Percentiles rank a stretch among this genome's conserved stretches.
These are phyloP conservation scores for Palloptera scutellata DNA, from an alignment of 2,888 invertebrate species.

Conservation along the genomic window DNA sequence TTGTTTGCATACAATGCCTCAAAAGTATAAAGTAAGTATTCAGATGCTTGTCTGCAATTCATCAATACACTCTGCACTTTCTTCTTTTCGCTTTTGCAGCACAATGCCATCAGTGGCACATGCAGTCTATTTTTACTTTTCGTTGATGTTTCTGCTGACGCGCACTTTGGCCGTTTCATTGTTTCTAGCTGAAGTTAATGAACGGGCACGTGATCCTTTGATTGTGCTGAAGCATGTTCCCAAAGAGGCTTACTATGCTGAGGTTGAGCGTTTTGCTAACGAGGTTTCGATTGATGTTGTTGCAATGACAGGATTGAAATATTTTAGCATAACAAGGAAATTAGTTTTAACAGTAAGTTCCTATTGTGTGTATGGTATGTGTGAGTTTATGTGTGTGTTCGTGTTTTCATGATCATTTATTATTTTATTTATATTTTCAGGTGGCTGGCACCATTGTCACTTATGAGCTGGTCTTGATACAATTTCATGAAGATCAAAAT, in stretches of 20 bases:
- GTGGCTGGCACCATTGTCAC: slow-evolving; percentile 70
- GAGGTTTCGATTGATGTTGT: slow-evolving; percentile 55
- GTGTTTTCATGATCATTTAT: not conserved
- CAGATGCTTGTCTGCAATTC: not conserved
- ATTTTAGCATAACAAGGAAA: slow-evolving; percentile 59
- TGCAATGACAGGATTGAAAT: slow-evolving; percentile 58
- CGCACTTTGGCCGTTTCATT: slow-evolving; percentile 68
- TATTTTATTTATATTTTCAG: slow-evolving; percentile 49
- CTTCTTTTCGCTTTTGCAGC: slow-evolving; percentile 40
- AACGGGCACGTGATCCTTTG: slow-evolving; percentile 64
- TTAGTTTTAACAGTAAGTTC: slow-evolving; percentile 55
- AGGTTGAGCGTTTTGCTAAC: slow-evolving; percentile 58
- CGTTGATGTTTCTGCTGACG: slow-evolving; percentile 67
- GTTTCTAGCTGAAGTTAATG: slow-evolving; percentile 67
- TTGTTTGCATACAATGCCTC: slow-evolving; percentile 68
- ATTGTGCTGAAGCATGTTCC: slow-evolving; percentile 63
- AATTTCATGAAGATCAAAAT: slow-evolving; percentile 65
- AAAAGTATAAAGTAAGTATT: slow-evolving; percentile 65
- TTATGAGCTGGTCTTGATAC: slow-evolving; percentile 69
- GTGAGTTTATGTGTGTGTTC: not conserved
- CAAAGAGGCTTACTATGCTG: slow-evolving; percentile 61
- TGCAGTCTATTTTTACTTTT: slow-evolving; percentile 68
- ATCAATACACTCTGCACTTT: not conserved
- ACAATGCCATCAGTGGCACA: slow-evolving; percentile 59
- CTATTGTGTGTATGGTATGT: not conserved